Conservation (phyloP, 2,113 vertebrate genomes). For the Loxodonta africana region DNA sequence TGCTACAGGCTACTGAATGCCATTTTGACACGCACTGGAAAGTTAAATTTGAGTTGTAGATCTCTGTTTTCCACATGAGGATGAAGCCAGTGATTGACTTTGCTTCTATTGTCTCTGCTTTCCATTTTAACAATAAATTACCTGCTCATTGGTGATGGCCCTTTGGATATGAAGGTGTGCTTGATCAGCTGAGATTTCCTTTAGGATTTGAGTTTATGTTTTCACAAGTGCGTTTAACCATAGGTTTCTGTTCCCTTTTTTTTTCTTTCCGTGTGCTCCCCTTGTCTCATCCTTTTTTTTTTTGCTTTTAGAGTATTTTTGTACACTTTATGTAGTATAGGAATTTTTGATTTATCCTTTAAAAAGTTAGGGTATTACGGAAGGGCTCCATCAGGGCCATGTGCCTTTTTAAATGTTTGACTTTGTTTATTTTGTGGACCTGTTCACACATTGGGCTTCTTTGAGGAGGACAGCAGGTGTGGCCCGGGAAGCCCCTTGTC, state of each 20-base stretch:
- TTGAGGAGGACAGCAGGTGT: neutral
- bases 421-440: neutral
- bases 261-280: neutral
- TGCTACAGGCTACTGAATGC: neutral
- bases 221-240: neutral
- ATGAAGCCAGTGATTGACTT: neutral
- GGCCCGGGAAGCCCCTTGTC: neutral
- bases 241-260: neutral
- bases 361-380: neutral
- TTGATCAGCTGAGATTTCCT: constrained; percentile 2
- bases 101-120: neutral
- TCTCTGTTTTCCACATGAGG: neutral
- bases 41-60: neutral
- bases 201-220: neutral
- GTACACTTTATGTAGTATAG: neutral
- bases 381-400: neutral
- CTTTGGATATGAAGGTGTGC: neutral
- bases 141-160: neutral
- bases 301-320: neutral
- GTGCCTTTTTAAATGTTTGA: neutral
- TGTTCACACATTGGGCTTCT: neutral
- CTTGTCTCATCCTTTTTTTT: constrained; percentile 21
- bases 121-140: neutral
- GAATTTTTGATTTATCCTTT: neutral
- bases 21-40: neutral